Percentiles rank a stretch among this genome's conserved stretches.
These are phyloP conservation scores for Monopterus albus DNA, from an alignment of 2,113 vertebrate species.

Conservation along the genomic window DNA sequence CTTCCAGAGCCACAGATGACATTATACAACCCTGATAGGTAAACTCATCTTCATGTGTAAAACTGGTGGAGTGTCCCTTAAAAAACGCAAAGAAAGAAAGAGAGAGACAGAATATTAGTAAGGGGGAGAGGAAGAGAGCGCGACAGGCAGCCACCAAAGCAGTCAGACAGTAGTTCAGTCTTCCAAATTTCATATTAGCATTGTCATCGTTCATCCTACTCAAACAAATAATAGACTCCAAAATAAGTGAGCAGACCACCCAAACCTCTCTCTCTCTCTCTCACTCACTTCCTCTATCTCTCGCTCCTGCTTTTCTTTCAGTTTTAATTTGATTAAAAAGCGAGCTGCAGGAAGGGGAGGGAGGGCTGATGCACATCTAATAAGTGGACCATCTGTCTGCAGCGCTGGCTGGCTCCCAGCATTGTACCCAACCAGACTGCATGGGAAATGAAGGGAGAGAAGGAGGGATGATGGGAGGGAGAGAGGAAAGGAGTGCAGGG, in stretches of 20 bases:
- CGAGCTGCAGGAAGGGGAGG: constrained; percentile 96
- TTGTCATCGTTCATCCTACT: constrained; percentile 73
- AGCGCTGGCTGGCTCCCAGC: constrained; percentile 94
- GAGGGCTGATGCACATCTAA: constrained; percentile 96
- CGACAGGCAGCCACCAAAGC: constrained; percentile 18
- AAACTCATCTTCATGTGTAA: background rate
- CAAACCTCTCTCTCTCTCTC: constrained; percentile 76
- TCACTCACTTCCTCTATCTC: constrained; percentile 64
- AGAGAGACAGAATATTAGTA: background rate
- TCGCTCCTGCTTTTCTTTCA: constrained; percentile 81
- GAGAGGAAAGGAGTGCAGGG: background rate
- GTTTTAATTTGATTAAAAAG: constrained; percentile 99
- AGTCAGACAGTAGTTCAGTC: constrained; percentile 51
- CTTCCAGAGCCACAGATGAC: too few relatives aligned
- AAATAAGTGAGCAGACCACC: constrained; percentile 66
- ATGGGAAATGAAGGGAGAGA: constrained; percentile 66
- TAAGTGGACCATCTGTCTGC: constrained; percentile 97
- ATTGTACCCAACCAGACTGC: constrained; percentile 87
- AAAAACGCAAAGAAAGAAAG: background rate
- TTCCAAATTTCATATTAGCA: constrained; percentile 67
- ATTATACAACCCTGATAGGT: background rate
- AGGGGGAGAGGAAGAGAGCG: background rate
- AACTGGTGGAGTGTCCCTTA: constrained; percentile 11
- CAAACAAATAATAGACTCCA: constrained; percentile 69
- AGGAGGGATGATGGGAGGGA: constrained; percentile 38